phyloP scores from a whole-genome alignment of 2,797 vertebrate species.

The Ciconia nigra region DNA sequence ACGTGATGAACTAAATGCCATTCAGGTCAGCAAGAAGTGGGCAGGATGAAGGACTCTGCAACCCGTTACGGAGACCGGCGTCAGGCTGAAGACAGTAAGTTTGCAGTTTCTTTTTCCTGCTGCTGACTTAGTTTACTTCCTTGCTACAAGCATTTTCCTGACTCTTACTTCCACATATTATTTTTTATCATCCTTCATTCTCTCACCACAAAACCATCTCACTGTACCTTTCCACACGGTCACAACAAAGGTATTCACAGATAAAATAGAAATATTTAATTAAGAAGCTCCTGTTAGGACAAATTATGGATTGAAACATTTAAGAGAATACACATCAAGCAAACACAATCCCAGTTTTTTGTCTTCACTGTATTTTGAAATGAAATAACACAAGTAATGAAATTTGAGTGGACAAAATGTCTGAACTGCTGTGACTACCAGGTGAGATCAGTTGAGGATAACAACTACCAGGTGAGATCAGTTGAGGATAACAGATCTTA shows the following conservation, averaged over 20 bases:
- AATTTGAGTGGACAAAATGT: background rate
- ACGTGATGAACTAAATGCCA: rapidly evolving
- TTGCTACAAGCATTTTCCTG: background rate
- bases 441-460: too few relatives aligned
- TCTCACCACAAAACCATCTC: background rate
- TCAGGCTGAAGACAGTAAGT: background rate
- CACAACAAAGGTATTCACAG: background rate
- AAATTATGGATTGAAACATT: background rate
- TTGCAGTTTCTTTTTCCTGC: too few relatives aligned
- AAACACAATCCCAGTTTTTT: background rate
- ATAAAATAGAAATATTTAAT: background rate
- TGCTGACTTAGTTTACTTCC: background rate
- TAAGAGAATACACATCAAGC: background rate
- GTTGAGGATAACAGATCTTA: too few relatives aligned
- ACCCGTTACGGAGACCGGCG: background rate
- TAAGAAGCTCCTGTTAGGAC: background rate
- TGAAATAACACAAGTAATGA: too few relatives aligned
- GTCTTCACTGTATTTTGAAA: background rate
- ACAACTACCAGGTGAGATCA: too few relatives aligned
- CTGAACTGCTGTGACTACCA: background rate
- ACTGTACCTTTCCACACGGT: background rate
- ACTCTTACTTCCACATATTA: background rate
- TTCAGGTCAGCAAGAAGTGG: background rate
- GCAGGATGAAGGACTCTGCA: background rate
- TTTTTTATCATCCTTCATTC: background rate